These are phyloP conservation scores for Cephus nigrinus DNA, from an alignment of 2,888 invertebrate genomes.

Conservation along the genomic window DNA sequence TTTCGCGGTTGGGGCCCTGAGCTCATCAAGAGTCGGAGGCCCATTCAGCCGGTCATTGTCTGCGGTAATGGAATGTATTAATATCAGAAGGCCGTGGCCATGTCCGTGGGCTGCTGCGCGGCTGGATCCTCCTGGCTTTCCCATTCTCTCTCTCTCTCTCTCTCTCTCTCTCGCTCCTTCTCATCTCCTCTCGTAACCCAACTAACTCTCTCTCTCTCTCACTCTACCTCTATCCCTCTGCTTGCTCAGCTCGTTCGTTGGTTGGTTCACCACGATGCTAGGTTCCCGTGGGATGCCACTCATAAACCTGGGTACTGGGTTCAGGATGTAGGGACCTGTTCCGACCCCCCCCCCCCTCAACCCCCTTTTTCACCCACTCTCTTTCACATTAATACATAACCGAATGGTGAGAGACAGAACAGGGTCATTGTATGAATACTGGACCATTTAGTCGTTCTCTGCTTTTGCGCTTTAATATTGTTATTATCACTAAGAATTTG, in stretches of 20 bases:
- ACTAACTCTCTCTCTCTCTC: background rate
- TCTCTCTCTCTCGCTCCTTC: slow-evolving; percentile 25
- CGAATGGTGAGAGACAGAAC: background rate
- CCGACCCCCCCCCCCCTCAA: background rate
- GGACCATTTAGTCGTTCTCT: background rate
- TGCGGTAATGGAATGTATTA: slow-evolving; percentile 65
- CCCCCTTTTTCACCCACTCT: background rate
- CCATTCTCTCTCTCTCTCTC: slow-evolving; percentile 21
- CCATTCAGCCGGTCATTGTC: slow-evolving; percentile 64
- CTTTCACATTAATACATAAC: background rate
- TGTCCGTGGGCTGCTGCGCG: slow-evolving; percentile 31
- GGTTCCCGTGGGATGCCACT: slow-evolving; percentile 38
- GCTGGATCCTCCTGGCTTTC: slow-evolving; percentile 14
- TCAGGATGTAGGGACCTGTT: background rate
- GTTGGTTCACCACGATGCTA: slow-evolving; percentile 1
- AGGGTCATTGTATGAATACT: background rate
- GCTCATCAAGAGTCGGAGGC: slow-evolving; percentile 61
- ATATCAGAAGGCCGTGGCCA: slow-evolving; percentile 57
- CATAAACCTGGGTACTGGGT: slow-evolving; percentile 36
- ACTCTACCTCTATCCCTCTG: background rate
- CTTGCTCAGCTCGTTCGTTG: slow-evolving; percentile 15
- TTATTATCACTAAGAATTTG: background rate
- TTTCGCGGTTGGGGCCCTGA: slow-evolving; percentile 47
- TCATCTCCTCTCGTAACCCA: too few relatives aligned
- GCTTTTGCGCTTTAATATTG: background rate